Conservation (phyloP, 92 coral and sea anemone species). For the Metridium senile region DNA sequence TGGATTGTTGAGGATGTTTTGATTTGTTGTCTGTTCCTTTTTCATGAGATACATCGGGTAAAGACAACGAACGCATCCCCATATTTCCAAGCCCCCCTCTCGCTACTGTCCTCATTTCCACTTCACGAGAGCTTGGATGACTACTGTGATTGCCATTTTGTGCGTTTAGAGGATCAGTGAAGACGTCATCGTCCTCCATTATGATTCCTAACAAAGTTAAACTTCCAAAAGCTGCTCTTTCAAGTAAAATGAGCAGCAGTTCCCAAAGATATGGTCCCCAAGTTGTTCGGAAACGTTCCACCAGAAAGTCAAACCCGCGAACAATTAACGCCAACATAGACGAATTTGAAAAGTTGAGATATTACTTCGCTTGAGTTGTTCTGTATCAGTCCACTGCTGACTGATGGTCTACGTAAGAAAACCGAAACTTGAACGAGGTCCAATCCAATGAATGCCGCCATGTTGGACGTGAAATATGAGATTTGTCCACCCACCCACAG, state of each 20-base stretch:
- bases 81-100: conserved; percentile 12
- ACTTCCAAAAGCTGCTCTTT: conserved; percentile 25
- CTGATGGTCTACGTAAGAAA: conserved; percentile 20
- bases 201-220: conserved; percentile 33
- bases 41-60: conserved; percentile 62
- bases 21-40: conserved; percentile 35
- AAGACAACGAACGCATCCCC: conserved; percentile 56
- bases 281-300: conserved; percentile 22
- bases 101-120: conserved; percentile 36
- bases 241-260: conserved; percentile 35
- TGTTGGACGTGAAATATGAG: conserved; percentile 23
- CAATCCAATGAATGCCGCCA: conserved; percentile 32
- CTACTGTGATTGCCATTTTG: conserved; percentile 12
- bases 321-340: conserved; percentile 37
- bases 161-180: conserved; percentile 20
- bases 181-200: conserved; percentile 54
- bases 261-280: conserved; percentile 40
- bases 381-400: conserved; percentile 17
- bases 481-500: conserved; percentile 23
- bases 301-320: conserved; percentile 24
- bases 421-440: conserved; percentile 40
- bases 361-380: conserved; percentile 21
- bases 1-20: conserved; percentile 40
- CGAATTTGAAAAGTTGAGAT: conserved; percentile 14
- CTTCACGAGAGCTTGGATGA: conserved; percentile 18